Evolutionary conservation across 2,888 invertebrate species (phyloP).

Genomic region (Chirona hameri): DNA sequence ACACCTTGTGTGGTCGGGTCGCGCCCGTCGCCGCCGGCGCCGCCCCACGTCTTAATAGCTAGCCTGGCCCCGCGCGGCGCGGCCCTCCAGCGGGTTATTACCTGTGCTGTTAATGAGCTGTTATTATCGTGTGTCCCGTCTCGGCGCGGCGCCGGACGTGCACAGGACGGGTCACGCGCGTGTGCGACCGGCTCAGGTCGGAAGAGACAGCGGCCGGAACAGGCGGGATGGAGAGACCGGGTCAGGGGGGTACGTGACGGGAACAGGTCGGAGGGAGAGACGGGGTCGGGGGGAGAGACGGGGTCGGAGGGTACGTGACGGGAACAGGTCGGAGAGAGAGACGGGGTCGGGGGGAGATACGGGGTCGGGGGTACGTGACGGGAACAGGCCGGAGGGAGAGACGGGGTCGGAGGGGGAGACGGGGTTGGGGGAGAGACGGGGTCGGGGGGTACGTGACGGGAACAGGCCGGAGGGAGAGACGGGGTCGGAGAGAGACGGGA

Average conservation of each 20-base stretch:
- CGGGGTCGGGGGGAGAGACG: background rate
- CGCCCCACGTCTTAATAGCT: background rate
- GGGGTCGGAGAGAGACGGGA: no score
- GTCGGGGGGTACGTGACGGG: no score
- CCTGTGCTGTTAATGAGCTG: background rate
- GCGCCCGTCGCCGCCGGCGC: background rate
- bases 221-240: background rate
- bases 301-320: no score
- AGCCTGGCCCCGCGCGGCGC: background rate
- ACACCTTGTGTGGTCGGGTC: background rate
- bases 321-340: no score
- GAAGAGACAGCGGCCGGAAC: background rate
- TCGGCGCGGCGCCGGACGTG: background rate
- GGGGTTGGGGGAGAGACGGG: no score
- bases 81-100: background rate
- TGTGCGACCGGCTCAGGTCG: background rate
- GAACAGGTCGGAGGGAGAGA: background rate
- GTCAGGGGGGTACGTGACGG: background rate
- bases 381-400: no score
- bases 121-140: constrained; percentile 4
- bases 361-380: no score
- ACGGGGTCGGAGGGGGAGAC: no score
- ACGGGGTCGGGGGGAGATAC: no score
- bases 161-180: background rate
- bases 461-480: no score